phyloP scores from a whole-genome alignment of 2,888 invertebrate species.

The Megamerina dolium region DNA sequence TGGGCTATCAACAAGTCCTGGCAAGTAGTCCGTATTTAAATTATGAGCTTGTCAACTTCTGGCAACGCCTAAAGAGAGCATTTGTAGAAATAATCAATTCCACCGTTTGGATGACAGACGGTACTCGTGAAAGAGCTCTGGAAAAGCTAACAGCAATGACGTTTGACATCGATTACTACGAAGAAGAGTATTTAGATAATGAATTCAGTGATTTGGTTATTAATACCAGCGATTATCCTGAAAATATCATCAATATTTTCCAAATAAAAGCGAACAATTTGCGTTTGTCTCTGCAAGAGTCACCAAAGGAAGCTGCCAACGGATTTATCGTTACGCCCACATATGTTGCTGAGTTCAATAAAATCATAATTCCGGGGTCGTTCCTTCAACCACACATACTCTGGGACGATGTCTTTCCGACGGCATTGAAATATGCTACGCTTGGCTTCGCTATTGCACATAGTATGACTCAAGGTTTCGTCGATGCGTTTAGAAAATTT shows the following conservation, averaged over 20 bases:
- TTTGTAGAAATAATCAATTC: slow-evolving; percentile 27
- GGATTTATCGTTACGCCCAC: slow-evolving; percentile 26
- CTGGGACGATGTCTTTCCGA: slow-evolving; percentile 38
- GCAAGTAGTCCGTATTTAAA: slow-evolving; percentile 11
- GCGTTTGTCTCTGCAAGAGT: slow-evolving; percentile 22
- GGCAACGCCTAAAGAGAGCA: slow-evolving; percentile 31
- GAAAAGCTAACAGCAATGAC: slow-evolving; percentile 33
- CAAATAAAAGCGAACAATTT: slow-evolving; percentile 26
- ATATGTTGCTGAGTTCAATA: slow-evolving; percentile 31
- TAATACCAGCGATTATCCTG: slow-evolving; percentile 32
- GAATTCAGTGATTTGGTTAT: slow-evolving; percentile 28
- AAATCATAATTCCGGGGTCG: slow-evolving; percentile 32
- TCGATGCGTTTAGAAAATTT: slow-evolving; percentile 32
- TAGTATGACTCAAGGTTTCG: slow-evolving; percentile 41
- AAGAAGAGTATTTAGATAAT: slow-evolving; percentile 26
- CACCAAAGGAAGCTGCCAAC: slow-evolving; percentile 22
- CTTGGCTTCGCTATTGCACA: slow-evolving; percentile 40
- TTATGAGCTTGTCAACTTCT: slow-evolving; percentile 27
- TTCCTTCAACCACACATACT: slow-evolving; percentile 38
- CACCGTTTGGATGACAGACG: slow-evolving; percentile 28
- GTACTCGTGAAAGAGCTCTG: slow-evolving; percentile 28
- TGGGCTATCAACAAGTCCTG: slow-evolving; percentile 29
- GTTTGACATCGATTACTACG: slow-evolving; percentile 29
- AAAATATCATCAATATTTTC: slow-evolving; percentile 31
- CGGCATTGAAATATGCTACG: slow-evolving; percentile 35